Base-by-base conservation (phyloP, 2,888 invertebrate genomes). In the Pterostichus niger region DNA sequence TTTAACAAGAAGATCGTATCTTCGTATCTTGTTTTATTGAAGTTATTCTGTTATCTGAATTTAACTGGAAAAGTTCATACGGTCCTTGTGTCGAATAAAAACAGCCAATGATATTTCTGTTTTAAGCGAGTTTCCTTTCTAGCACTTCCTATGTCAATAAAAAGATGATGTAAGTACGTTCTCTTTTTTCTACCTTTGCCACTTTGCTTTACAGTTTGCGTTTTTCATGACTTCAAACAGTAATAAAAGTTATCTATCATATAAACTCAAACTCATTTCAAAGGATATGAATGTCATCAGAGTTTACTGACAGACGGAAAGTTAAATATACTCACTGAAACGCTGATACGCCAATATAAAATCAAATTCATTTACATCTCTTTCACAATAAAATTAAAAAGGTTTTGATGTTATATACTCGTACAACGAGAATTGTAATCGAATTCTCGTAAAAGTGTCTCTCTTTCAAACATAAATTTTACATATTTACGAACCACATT, bases 1-100 rank as follows among this genome's bases (percentile, higher is more conserved):
- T 80, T 80, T 68, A 80, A 80, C 80, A 68, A 68, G 52, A 56
- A 68, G 80, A 80, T 80, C 31, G n/a, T 64, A 79, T 79, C 59
- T 11, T 80, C 31, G n/a, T 64, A 40, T 40, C 75, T 44, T 75
- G 52, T 75, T 75, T 75, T 75, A 75, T 52, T 76, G 76, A 79
- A 79, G 61, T 79, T 80, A 40, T 59, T 35, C 64, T 15, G 52
- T 80, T 80, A 80, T 68, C 80, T 52, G 64, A 68, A 80, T 80
- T 80, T 35, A 33, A 80, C 64, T 64, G 68, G 49, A 64, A 68
- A 79, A 79, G 44, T 46, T 61, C 77, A 46, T 79, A 64, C 54
- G 76, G 5, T 40, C 40, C 40, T 40, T 40, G 40, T 40, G 40
- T 40, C 40, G 40, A 40, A 61, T 61, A 61, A 64, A 71, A 71